Evolutionary conservation across 2,113 vertebrate genomes (phyloP).

Genomic region (Pterocles orientalis): DNA sequence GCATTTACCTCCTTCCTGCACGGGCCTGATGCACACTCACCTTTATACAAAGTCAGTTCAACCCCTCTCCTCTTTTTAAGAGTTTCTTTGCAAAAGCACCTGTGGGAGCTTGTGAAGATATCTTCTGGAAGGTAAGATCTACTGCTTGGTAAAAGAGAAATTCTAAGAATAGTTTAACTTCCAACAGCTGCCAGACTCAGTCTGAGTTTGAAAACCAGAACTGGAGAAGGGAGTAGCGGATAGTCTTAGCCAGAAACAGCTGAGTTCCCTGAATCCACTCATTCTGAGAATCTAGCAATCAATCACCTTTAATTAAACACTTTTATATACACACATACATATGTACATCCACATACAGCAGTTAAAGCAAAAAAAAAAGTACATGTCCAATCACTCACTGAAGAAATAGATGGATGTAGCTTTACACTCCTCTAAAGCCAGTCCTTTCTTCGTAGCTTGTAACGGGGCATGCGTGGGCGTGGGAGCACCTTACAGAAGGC

Average conservation of each 20-base stretch:
- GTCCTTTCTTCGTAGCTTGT: neutral
- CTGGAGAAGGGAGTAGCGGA: rapidly evolving
- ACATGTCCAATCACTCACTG: neutral
- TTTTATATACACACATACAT: constrained; percentile 32
- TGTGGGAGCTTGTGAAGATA: rapidly evolving
- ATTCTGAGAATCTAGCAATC: constrained; percentile 38
- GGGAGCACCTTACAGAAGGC: constrained; percentile 44
- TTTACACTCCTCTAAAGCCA: neutral
- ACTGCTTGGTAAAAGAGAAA: neutral
- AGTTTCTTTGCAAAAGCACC: neutral
- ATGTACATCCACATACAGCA: constrained; percentile 59
- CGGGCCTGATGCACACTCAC: rapidly evolving
- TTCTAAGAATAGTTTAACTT: rapidly evolving
- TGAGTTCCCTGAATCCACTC: neutral
- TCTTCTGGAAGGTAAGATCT: neutral
- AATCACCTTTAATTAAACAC: constrained; percentile 70
- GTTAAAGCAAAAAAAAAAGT: neutral
- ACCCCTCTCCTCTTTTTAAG: neutral
- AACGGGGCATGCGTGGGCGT: neutral
- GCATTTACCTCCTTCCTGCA: neutral
- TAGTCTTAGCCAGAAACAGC: neutral
- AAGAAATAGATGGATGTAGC: neutral
- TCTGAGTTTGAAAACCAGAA: neutral
- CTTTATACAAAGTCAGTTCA: neutral
- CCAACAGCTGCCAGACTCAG: neutral